Base-by-base conservation (phyloP, 2,113 vertebrate genomes). In the Dasyornis broadbenti region DNA sequence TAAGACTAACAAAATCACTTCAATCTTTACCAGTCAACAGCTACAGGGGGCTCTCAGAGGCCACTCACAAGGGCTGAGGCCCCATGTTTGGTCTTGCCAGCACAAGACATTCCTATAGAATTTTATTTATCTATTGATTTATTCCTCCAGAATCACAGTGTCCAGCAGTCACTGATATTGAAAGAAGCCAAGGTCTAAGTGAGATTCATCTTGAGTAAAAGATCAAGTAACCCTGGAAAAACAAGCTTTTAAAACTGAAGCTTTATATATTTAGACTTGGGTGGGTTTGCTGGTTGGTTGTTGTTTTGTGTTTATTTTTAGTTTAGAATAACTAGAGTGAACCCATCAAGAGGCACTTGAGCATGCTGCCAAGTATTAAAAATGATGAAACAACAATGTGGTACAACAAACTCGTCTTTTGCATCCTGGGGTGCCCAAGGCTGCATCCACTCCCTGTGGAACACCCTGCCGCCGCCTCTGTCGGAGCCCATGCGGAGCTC, bases 41-140 rank as follows among this genome's bases (percentile, higher is more conserved):
- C 88, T 89, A 82, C 68, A 83, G 88, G 85, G 85, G 91, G 75
- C 88, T 92, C 82, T 94, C 85, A 44, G 95, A 90, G 59, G 92
- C 94, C 70, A 42, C 65, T 83, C 92, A 61, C 65, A 21, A 40
- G 22, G 42, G 28, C 54, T 53, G 37, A 68, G 49, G 35, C 28
- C 81, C 65, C 49, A 40, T 1, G 1, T 44, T 72, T 77, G 33
- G 31, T 42, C 26, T 82, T 63, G 47, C 21, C 42, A 42, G 45
- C 20, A 5, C 15, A 20, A 59, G 88, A 26, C 1, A 2, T 59
- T 59, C 39, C 30, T 69, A 20, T 13, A 45, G 56, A 78, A 79
- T 31, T 66, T 39, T 44, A 39, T 84, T 76, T 77, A 17, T 31
- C 13, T 37, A 10, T 49, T 76, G 42, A 8, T 70, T 54, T 60